Evolutionary conservation across 2,113 vertebrate genomes (phyloP), one percentile per base, ranked within the genome.

Genomic region (Pogonocichla stellata): DNA sequence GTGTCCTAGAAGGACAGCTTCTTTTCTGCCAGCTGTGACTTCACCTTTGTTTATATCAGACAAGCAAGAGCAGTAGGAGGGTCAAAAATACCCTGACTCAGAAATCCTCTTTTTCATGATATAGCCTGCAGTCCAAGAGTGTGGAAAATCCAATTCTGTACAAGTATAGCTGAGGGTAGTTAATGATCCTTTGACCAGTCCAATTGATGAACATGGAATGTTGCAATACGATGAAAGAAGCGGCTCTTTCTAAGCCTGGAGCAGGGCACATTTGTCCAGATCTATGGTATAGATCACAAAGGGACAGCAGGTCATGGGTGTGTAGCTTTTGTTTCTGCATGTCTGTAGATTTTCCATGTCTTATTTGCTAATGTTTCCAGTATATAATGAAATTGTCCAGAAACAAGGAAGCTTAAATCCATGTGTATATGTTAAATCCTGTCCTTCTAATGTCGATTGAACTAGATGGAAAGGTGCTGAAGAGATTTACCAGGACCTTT

Each of bases 91-190:
- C 43, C 28, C 70, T 90, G 67, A 93, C 62, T 83, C 67, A 88
- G 69, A 86, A 88, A 78, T 80, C 22, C 72, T 70, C 58, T 85
- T 92, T 92, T 94, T 78, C 36, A 57, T 91, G 11, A 34, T 2
- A 3, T 69, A 93, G 92, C 69, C 86, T 94, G 57, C 60, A 86
- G 93, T 84, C 43, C 66, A 82, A 75, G 75, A 50, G 86, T 60
- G 69, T 96, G 96, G 96, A 97, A 96, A 96, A 97, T 97, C 94
- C 95, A 90, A 96, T 96, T 90, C 86, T 72, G 51, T 86, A 84
- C 69, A 70, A 93, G 70, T 71, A 67, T 78, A 92, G 86, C 90
- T 94, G 65, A 95, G 86, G 83, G 94, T 92, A 86, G 88, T 83
- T 95, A 96, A 94, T 94, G 96, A 95, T 82, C 74, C 70, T 88